These are phyloP conservation scores for Eueides isabella DNA, from an alignment of 1,140 invertebrate genomes.

Conservation along the genomic window DNA sequence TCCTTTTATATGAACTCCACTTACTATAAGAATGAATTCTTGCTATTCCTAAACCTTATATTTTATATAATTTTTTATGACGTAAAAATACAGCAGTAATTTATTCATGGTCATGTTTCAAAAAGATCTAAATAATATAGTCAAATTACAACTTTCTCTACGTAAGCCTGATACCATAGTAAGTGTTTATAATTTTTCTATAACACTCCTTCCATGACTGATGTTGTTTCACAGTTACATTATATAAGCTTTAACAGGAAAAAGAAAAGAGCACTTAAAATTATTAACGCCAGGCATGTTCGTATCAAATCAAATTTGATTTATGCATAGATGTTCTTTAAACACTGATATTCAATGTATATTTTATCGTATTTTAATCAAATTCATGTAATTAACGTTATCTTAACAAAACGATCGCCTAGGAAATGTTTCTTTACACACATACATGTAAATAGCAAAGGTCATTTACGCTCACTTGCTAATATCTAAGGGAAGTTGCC, in stretches of 20 bases:
- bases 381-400: slow-evolving; percentile 15
- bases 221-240: not conserved
- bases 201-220: not conserved
- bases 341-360: not conserved
- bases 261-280: not conserved
- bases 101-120: no score
- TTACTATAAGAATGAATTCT: no score
- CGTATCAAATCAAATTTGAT: no score
- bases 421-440: slow-evolving; percentile 41
- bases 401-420: slow-evolving; percentile 20
- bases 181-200: not conserved
- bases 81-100: no score
- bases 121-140: not conserved
- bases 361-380: not conserved
- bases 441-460: slow-evolving; percentile 10
- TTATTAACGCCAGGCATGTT: not conserved
- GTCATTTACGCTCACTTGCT: slow-evolving; percentile 28
- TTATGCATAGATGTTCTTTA: not conserved
- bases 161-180: not conserved
- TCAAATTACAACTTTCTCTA: not conserved
- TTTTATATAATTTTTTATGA: no score
- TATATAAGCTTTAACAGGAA: not conserved
- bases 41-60: no score
- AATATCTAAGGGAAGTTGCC: slow-evolving; percentile 54
- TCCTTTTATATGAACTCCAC: no score